Conservation (phyloP, 2,113 vertebrate genomes). For the Hyla sarda region DNA sequence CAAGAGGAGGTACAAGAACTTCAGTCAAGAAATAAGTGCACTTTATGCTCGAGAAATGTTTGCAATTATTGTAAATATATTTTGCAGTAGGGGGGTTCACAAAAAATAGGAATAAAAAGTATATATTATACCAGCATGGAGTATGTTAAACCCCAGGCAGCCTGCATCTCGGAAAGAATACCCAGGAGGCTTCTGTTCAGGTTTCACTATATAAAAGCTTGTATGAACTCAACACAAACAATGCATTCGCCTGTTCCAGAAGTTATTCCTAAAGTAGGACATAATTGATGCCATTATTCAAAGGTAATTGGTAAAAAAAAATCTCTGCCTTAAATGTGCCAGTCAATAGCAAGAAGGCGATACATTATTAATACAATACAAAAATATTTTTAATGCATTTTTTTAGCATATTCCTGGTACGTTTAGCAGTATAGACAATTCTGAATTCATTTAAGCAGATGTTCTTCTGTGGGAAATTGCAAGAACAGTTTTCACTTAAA, state of each 20-base stretch:
- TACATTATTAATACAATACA: constrained; percentile 37
- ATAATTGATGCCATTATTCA: constrained; percentile 50
- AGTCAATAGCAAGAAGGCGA: constrained; percentile 28
- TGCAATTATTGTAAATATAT: constrained; percentile 51
- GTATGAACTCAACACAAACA: constrained; percentile 45
- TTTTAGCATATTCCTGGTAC: neutral
- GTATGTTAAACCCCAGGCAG: constrained; percentile 48
- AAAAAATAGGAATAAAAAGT: constrained; percentile 46
- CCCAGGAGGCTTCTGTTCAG: constrained; percentile 36
- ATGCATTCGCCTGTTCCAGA: constrained; percentile 26
- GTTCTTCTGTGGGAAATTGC: constrained; percentile 24
- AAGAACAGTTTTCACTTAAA: constrained; percentile 20
- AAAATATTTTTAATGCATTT: neutral
- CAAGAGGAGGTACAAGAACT: constrained; percentile 4
- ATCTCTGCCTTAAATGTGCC: constrained; percentile 6
- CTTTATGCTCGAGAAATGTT: constrained; percentile 25
- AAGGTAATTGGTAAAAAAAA: constrained; percentile 36
- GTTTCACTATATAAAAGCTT: constrained; percentile 42
- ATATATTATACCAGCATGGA: constrained; percentile 50
- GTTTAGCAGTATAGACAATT: constrained; percentile 24
- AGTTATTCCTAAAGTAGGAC: constrained; percentile 47
- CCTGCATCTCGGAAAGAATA: constrained; percentile 37
- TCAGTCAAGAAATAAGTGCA: constrained; percentile 36
- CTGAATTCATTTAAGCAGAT: constrained; percentile 27
- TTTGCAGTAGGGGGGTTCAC: constrained; percentile 21